These are phyloP conservation scores for Antitype chi DNA, from an alignment of 2,888 invertebrate genomes.

Conservation along the genomic window DNA sequence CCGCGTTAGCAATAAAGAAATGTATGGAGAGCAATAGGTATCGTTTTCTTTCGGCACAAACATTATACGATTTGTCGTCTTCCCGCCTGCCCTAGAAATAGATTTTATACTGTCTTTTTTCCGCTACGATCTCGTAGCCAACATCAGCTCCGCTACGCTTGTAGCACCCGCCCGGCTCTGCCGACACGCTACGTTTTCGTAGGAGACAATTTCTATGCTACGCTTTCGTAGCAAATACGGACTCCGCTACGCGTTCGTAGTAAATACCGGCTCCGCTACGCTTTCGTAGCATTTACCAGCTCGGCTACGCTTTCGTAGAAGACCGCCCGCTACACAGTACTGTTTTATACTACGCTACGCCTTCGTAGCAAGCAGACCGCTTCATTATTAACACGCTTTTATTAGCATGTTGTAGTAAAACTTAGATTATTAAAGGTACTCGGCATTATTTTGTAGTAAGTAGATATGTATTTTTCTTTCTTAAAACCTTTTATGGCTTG, in stretches of 20 bases:
- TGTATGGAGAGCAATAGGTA: background rate
- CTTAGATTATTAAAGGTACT: too few relatives aligned
- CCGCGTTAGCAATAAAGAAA: background rate
- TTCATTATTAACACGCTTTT: too few relatives aligned
- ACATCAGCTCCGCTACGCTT: background rate
- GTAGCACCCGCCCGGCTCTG: too few relatives aligned
- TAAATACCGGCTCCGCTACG: background rate
- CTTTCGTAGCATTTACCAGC: too few relatives aligned
- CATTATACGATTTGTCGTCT: background rate
- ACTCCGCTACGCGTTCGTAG: background rate
- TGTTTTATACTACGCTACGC: too few relatives aligned
- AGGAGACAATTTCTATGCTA: background rate
- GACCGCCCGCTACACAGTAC: too few relatives aligned
- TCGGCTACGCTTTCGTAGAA: too few relatives aligned
- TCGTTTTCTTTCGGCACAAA: background rate
- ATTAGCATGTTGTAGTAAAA: too few relatives aligned
- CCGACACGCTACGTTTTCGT: background rate
- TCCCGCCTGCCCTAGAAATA: too few relatives aligned
- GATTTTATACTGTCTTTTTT: background rate
- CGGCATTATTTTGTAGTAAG: too few relatives aligned
- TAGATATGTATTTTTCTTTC: too few relatives aligned
- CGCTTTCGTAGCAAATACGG: background rate
- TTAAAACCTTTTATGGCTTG: background rate
- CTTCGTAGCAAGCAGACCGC: background rate
- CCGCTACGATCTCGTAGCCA: background rate